A percentile compares a stretch with the other conserved stretches of the same genome.
Evolutionary conservation across 2,113 vertebrate genomes (phyloP).

Genomic region (Haliaeetus leucogaster): DNA sequence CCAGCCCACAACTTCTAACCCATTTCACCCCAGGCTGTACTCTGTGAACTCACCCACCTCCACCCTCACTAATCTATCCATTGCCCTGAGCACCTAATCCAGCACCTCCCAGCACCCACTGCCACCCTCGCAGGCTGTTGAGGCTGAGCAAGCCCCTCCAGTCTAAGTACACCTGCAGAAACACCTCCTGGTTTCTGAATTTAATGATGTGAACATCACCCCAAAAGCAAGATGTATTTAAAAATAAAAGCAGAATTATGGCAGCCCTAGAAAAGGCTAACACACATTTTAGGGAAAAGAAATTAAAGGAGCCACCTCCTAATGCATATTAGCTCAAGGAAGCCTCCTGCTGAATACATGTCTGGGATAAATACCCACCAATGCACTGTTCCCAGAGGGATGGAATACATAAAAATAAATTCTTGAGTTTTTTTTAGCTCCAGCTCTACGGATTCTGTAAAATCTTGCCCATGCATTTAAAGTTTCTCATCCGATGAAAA

Average conservation of each 20-base stretch:
- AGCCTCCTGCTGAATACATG: not conserved
- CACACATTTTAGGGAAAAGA: not conserved
- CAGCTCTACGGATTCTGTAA: not conserved
- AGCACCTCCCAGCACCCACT: not conserved
- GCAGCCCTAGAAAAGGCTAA: not conserved
- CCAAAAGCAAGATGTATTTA: not conserved
- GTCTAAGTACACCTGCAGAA: not conserved
- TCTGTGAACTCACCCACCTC: not conserved
- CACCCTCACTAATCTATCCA: rapidly evolving
- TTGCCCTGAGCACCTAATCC: rapidly evolving
- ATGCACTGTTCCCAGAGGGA: not conserved
- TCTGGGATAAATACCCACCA: not conserved
- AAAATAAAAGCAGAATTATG: not conserved
- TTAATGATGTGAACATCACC: not conserved
- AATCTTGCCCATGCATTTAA: not conserved
- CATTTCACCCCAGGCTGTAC: not conserved
- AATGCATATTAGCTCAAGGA: not conserved
- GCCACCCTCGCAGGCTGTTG: rapidly evolving
- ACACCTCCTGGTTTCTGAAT: not conserved
- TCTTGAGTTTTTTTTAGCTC: not conserved
- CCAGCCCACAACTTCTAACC: not conserved
- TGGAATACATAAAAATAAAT: not conserved
- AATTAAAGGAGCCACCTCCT: not conserved
- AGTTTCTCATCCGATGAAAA: not conserved
- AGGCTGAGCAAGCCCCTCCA: not conserved